These are phyloP conservation scores for Lycia hirtaria DNA, from an alignment of 2,888 invertebrate genomes.

Conservation along the genomic window DNA sequence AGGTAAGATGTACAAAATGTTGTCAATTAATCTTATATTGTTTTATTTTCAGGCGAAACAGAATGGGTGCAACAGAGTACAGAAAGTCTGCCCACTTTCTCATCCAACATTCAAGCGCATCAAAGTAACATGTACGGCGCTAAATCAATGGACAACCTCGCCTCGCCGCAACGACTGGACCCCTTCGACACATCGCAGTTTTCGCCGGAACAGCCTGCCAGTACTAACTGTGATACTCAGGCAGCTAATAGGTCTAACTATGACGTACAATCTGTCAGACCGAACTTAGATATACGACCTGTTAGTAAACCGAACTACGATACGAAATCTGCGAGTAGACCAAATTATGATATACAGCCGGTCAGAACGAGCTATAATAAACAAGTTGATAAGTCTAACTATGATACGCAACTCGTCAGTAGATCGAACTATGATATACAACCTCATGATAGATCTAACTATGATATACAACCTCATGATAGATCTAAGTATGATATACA, in stretches of 20 bases:
- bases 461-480: constrained; percentile 50
- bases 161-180: constrained; percentile 50
- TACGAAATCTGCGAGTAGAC: not conserved
- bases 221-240: constrained; percentile 19
- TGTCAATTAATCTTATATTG: not conserved
- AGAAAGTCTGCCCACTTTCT: constrained; percentile 70
- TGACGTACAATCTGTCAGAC: constrained; percentile 39
- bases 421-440: constrained; percentile 17
- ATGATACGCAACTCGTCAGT: constrained; percentile 25
- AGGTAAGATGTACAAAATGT: too few species aligned
- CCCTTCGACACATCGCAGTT: constrained; percentile 73
- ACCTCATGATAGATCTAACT: too few species aligned
- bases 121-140: constrained; percentile 68
- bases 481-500: constrained; percentile 22
- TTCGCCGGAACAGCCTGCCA: constrained; percentile 57
- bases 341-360: constrained; percentile 8
- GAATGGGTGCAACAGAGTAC: constrained; percentile 74
- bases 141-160: constrained; percentile 73
- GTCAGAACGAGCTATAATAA: constrained; percentile 37
- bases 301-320: constrained; percentile 2
- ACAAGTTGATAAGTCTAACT: constrained; percentile 21
- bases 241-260: constrained; percentile 36
- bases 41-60: constrained; percentile 57
- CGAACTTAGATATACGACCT: constrained; percentile 46
- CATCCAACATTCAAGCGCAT: constrained; percentile 49